Evolutionary conservation across 2,797 vertebrate genomes (phyloP), one percentile per base, ranked within the genome.

Genomic region (Tiaroga cobitis): DNA sequence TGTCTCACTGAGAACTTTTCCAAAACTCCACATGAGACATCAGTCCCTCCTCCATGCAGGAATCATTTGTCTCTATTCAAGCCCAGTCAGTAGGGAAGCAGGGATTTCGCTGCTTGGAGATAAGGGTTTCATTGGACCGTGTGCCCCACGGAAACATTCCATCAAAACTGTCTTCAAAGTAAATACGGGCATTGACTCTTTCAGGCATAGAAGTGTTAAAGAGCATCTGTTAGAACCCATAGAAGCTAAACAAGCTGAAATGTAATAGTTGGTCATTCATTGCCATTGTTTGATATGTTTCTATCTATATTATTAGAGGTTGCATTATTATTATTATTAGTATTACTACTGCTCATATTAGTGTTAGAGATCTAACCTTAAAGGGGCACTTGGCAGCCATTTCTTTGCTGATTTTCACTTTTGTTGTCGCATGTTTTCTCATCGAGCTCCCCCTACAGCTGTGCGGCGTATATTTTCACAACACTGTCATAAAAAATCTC

Each of bases 1-100:
- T 94, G 93, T 94, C 92, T 93, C 72, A 1, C 70, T 73, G 54
- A 10, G 84, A 89, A 89, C 86, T 90, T 86, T 92, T 93, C 90
- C 92, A 92, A 91, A 89, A 82, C 88, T 81, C 85, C 87, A 79
- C 88, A 81, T 77, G 89, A 87, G 90, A 90, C 77, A 54, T 84
- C 80, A 63, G 56, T 59, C 37, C 83, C 80, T 73, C 78, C 79
- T 80, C 46, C 83, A 85, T 9, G 41, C 87, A 88, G 68, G 61
- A 84, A 88, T 85, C 67, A 80, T 85, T 79, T 76, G 81, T 87
- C 76, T 85, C 39, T 56, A 54, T 74, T 85, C 82, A 70, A 75
- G 65, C 34, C 77, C 72, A 82, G 84, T 87, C 54, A 73, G 68
- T 77, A 74, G 63, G 59, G 83, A 77, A 75, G 69, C n/a, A 65